These are phyloP conservation scores for Pasiphila rectangulata DNA, from an alignment of 2,888 invertebrate genomes.

Conservation along the genomic window DNA sequence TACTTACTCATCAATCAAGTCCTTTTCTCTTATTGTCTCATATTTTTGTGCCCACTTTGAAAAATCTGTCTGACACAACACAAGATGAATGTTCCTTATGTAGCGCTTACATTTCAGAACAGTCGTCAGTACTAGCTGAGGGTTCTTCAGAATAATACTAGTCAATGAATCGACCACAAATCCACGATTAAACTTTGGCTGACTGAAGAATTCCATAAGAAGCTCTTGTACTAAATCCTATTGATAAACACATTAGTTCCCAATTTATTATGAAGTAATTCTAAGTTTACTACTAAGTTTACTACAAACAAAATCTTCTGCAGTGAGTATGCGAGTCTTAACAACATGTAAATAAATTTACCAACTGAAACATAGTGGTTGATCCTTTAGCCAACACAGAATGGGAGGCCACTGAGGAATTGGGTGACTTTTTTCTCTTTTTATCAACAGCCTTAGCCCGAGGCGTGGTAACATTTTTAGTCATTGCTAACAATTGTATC, in stretches of 20 bases:
- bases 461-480: conserved; percentile 54
- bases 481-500: conserved; percentile 50
- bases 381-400: conserved; percentile 55
- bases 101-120: conserved; percentile 59
- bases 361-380: conserved; percentile 65
- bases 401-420: conserved; percentile 50
- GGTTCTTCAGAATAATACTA: conserved; percentile 58
- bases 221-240: conserved; percentile 65
- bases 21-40: conserved; percentile 58
- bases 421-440: conserved; percentile 57
- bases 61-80: conserved; percentile 68
- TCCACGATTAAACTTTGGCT: conserved; percentile 54
- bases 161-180: conserved; percentile 65
- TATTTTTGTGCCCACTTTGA: conserved; percentile 59
- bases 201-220: conserved; percentile 54
- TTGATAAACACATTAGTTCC: conserved; percentile 23
- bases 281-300: too few relatives aligned
- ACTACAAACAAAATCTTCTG: not conserved
- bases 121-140: conserved; percentile 53
- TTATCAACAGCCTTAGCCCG: conserved; percentile 63
- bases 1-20: conserved; percentile 55
- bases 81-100: conserved; percentile 60
- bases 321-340: not conserved
- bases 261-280: too few relatives aligned
- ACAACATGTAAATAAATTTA: conserved; percentile 23